Evolutionary conservation across 2,113 vertebrate genomes (phyloP).

Genomic region (Phrynocephalus versicolor): DNA sequence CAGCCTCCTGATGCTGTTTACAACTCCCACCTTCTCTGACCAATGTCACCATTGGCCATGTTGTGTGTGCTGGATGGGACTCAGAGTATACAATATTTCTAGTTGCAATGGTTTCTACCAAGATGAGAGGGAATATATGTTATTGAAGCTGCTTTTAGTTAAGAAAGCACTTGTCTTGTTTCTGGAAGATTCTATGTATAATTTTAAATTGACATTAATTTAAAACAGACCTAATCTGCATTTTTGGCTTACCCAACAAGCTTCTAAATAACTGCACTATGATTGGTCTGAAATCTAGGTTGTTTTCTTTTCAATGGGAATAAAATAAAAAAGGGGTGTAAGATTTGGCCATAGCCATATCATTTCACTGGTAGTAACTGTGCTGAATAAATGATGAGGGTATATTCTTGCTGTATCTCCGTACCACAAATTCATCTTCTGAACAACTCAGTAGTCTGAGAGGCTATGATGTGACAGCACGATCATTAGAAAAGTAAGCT

Average conservation of each 20-base stretch:
- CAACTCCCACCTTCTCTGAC: no score
- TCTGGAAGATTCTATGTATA: background rate
- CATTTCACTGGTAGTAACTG: background rate
- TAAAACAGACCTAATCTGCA: background rate
- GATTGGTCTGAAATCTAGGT: background rate
- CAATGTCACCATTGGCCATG: no score
- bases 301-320: background rate
- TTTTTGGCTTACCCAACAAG: background rate
- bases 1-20: no score
- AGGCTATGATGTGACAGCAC: background rate
- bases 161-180: background rate
- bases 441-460: slow-evolving; percentile 1
- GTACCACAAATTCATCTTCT: background rate
- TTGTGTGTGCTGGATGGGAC: no score
- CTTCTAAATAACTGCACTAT: background rate
- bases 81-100: no score
- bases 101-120: no score
- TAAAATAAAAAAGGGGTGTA: background rate
- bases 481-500: no score
- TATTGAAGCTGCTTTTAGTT: background rate
- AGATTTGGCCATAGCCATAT: slow-evolving; percentile 7
- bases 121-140: background rate
- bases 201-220: background rate
- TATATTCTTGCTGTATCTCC: slow-evolving; percentile 12
- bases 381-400: background rate